Evolutionary conservation across 2,797 vertebrate genomes (phyloP).

Genomic region (Valencia hispanica): DNA sequence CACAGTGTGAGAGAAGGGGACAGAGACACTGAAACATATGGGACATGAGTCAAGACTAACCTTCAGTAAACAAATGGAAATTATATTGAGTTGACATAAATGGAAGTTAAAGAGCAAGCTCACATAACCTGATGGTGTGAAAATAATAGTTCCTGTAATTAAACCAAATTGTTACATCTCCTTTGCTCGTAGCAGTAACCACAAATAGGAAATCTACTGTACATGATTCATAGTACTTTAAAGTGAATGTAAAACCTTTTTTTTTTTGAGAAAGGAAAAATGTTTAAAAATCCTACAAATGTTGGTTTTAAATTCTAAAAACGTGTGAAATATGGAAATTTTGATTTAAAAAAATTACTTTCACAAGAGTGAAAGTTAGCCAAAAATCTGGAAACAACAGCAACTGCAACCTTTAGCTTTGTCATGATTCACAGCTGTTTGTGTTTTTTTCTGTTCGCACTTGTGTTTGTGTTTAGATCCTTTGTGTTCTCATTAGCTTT

Average conservation of each 20-base stretch:
- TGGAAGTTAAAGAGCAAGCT: neutral
- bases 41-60: neutral
- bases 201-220: neutral
- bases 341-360: no score
- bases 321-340: no score
- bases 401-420: no score
- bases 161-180: neutral
- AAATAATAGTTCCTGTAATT: neutral
- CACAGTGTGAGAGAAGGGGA: slow-evolving; percentile 36
- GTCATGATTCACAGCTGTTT: neutral
- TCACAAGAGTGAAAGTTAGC: neutral
- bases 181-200: neutral
- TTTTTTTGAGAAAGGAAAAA: neutral
- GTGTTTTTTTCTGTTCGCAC: neutral
- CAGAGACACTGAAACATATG: neutral
- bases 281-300: neutral
- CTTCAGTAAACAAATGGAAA: neutral
- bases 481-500: neutral
- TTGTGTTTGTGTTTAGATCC: neutral
- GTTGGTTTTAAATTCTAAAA: no score
- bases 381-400: neutral
- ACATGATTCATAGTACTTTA: neutral
- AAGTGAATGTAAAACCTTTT: neutral
- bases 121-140: neutral
- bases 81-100: neutral